These are phyloP conservation scores for Philopotamus ludificatus DNA, from an alignment of 1,140 invertebrate genomes.

Conservation along the genomic window DNA sequence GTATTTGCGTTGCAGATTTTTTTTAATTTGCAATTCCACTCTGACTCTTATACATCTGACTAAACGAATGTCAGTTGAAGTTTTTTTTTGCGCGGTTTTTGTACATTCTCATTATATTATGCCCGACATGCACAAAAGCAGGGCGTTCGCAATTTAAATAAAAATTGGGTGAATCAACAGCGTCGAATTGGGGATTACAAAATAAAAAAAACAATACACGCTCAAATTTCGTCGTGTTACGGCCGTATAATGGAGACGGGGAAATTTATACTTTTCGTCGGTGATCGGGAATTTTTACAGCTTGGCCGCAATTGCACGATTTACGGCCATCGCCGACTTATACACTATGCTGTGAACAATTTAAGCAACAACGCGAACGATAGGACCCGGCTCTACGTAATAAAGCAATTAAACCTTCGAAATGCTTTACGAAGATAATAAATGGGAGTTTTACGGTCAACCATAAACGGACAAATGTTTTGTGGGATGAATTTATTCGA, in stretches of 20 bases:
- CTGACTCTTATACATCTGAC: too few species aligned
- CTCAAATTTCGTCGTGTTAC: neutral
- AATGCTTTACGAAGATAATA: slow-evolving; percentile 31
- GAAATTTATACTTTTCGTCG: neutral
- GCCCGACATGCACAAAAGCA: too few species aligned
- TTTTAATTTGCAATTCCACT: too few species aligned
- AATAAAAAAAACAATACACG: neutral
- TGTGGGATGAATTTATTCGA: slow-evolving; percentile 17
- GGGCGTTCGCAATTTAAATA: too few species aligned
- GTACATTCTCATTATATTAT: too few species aligned
- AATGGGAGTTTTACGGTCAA: slow-evolving; percentile 30
- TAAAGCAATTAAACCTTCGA: slow-evolving; percentile 32
- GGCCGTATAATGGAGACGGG: neutral
- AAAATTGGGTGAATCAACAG: neutral
- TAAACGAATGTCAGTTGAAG: too few species aligned
- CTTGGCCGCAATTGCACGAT: neutral
- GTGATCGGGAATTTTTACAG: slow-evolving; percentile 6
- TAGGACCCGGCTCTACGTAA: slow-evolving; percentile 13
- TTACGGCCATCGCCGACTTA: neutral
- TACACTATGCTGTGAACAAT: neutral
- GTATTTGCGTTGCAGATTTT: too few species aligned
- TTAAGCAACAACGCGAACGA: neutral
- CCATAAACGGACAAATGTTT: slow-evolving; percentile 30
- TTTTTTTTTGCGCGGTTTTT: too few species aligned
- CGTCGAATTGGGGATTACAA: neutral